phyloP scores from a whole-genome alignment of 1,140 invertebrate genomes.

The Psilanteris sp. region DNA sequence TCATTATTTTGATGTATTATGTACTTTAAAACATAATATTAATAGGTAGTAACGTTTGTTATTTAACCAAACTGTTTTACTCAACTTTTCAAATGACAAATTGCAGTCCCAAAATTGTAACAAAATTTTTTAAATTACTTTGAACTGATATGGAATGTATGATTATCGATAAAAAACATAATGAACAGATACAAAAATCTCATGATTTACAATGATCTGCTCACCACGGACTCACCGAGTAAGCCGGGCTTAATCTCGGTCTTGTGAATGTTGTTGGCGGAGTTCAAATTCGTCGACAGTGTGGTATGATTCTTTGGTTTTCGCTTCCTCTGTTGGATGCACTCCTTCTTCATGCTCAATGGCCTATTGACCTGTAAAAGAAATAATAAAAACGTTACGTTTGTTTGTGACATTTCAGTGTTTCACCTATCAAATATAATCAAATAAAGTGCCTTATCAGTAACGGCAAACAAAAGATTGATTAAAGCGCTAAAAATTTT shows the following conservation, averaged over 20 bases:
- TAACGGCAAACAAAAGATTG: slow-evolving; percentile 51
- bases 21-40: too few relatives aligned
- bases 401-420: slow-evolving; percentile 16
- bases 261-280: slow-evolving; percentile 72
- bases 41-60: too few relatives aligned
- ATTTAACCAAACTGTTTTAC: too few relatives aligned
- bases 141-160: too few relatives aligned
- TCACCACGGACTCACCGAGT: slow-evolving; percentile 79
- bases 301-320: slow-evolving; percentile 86
- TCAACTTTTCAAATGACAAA: too few relatives aligned
- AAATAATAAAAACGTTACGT: slow-evolving; percentile 20
- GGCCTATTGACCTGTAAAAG: slow-evolving; percentile 89
- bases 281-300: slow-evolving; percentile 54
- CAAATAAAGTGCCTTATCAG: slow-evolving; percentile 30
- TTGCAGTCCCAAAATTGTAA: slow-evolving; percentile 31
- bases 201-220: slow-evolving; percentile 57
- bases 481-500: slow-evolving; percentile 46
- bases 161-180: slow-evolving; percentile 11
- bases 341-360: slow-evolving; percentile 96
- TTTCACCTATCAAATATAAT: slow-evolving; percentile 26
- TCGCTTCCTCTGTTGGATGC: slow-evolving; percentile 94
- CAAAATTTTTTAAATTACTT: slow-evolving; percentile 10
- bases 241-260: slow-evolving; percentile 76
- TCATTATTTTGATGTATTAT: too few relatives aligned
- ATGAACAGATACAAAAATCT: slow-evolving; percentile 40